phyloP scores from a whole-genome alignment of 2,113 vertebrate genomes.

The Ptilonorhynchus violaceus region DNA sequence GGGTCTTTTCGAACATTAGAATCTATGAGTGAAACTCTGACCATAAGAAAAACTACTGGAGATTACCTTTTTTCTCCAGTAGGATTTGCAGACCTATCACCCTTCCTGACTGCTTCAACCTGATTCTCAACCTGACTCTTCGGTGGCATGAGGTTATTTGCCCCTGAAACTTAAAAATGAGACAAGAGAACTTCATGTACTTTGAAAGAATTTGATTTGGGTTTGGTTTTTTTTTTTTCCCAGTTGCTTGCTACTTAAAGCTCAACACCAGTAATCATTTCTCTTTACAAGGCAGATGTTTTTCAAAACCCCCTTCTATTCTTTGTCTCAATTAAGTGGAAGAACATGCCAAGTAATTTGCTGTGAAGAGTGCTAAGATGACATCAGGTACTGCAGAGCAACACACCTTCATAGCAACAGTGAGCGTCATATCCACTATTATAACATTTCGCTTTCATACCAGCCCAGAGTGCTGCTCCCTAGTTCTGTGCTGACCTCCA shows the following conservation, averaged over 20 bases:
- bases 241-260: not conserved
- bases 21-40: not conserved
- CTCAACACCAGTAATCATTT: not conserved
- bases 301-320: not conserved
- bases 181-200: not conserved
- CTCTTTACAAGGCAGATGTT: not conserved
- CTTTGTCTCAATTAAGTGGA: not conserved
- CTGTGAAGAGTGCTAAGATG: not conserved
- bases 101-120: not conserved
- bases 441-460: not conserved
- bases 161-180: not conserved
- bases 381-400: not conserved
- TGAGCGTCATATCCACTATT: not conserved
- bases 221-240: not conserved
- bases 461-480: not conserved
- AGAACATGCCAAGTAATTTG: not conserved
- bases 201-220: not conserved
- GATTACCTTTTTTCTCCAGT: not conserved
- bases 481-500: constrained; percentile 48
- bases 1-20: not conserved
- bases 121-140: not conserved
- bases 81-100: not conserved
- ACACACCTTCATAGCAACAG: not conserved
- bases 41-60: not conserved
- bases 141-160: not conserved